Evolutionary conservation across 92 coral and sea anemone genomes (phyloP).

Genomic region (Plumapathes pennacea): DNA sequence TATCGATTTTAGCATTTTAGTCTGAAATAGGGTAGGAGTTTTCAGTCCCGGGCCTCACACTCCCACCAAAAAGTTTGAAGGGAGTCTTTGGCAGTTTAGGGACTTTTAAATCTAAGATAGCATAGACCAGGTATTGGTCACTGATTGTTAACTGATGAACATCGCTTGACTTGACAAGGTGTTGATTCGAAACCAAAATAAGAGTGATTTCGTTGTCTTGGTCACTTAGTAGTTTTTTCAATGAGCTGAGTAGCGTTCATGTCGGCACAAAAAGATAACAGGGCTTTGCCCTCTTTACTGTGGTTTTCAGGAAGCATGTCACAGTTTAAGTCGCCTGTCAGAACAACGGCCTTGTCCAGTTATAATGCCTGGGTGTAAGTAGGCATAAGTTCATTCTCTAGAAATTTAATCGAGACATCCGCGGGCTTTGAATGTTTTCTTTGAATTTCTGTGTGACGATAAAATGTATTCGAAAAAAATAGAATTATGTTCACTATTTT

Average conservation of each 20-base stretch:
- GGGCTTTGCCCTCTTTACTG: constrained; percentile 22
- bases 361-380: constrained; percentile 4
- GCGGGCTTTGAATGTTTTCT: constrained; percentile 52
- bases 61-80: no score
- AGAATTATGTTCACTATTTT: no score
- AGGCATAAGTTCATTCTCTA: constrained; percentile 17
- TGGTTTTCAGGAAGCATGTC: constrained; percentile 11
- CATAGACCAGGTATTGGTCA: constrained; percentile 37
- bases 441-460: no score
- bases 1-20: no score
- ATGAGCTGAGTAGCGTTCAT: constrained; percentile 22
- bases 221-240: constrained; percentile 19
- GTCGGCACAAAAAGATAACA: constrained; percentile 17
- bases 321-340: constrained; percentile 40
- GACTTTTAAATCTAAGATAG: constrained; percentile 14
- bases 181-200: neutral
- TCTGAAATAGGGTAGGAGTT: no score
- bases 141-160: constrained; percentile 35
- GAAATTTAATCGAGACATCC: neutral
- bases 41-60: no score
- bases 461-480: no score
- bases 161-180: constrained; percentile 13
- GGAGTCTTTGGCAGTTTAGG: constrained; percentile 7
- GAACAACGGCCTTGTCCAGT: constrained; percentile 11
- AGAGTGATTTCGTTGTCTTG: constrained; percentile 14